Conservation (phyloP, 2,113 vertebrate genomes). For the Eleginops maclovinus region DNA sequence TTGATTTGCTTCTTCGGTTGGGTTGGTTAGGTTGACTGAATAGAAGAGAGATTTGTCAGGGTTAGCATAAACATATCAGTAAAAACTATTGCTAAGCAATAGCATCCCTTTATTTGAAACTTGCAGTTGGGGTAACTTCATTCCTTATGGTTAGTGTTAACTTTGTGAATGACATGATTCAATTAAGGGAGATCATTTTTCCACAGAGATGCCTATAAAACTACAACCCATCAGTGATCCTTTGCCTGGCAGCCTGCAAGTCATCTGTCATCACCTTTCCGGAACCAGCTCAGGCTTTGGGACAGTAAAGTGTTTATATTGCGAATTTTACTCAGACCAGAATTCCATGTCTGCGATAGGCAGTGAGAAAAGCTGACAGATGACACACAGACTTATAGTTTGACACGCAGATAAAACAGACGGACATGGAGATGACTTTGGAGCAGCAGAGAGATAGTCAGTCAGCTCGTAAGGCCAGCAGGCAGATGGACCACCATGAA, state of each 20-base stretch:
- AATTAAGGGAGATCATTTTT: neutral
- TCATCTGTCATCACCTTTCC: constrained; percentile 22
- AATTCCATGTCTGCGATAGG: constrained; percentile 4
- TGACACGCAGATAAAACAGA: constrained; percentile 45
- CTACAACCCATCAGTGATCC: neutral
- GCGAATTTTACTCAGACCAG: constrained; percentile 13
- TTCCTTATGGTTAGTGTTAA: too few species aligned
- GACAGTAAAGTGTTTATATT: constrained; percentile 10
- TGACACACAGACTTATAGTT: constrained; percentile 35
- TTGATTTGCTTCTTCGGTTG: too few species aligned
- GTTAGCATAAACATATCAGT: too few species aligned
- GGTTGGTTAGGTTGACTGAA: too few species aligned
- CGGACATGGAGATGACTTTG: constrained; percentile 25
- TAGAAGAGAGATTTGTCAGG: too few species aligned
- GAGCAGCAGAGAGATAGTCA: constrained; percentile 19
- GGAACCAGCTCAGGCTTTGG: constrained; percentile 11
- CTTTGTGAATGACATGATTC: neutral
- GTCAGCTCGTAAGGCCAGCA: constrained; percentile 21
- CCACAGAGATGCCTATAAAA: neutral
- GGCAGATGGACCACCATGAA: constrained; percentile 68
- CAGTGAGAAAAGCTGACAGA: constrained; percentile 45
- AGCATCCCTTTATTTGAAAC: too few species aligned
- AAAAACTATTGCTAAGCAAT: too few species aligned
- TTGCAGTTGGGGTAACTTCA: too few species aligned
- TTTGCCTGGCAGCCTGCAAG: neutral